Evolutionary conservation across 2,888 invertebrate species (phyloP), one percentile per base, ranked within the genome.

Genomic region (Aleiodes testaceus): DNA sequence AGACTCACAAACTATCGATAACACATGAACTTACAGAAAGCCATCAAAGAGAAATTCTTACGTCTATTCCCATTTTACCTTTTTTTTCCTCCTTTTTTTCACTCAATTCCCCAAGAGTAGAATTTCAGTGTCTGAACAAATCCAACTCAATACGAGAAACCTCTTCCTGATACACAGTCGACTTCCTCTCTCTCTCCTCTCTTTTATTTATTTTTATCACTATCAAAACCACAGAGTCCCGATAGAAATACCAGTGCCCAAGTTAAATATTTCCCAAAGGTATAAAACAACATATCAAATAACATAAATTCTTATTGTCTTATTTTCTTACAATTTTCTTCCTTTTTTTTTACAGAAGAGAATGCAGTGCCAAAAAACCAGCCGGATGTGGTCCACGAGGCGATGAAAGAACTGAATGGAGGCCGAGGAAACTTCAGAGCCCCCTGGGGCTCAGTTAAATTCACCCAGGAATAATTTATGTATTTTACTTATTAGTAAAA

Each of bases 351-450:
- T 53, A 11, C 50, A 68, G 68, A 14, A 11, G 18, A 75, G 77
- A 77, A 84, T 83, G 82, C 80, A 74, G 78, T 75, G 77, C 72
- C 71, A 78, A 75, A 75, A 78, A 77, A 77, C 75, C 74, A 75
- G 75, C 70, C 73, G 78, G 76, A 79, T 75, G 73, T 72, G 74
- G 73, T 74, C 72, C 76, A 78, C 81, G 80, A 83, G 82, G 81
- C 84, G 81, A 86, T 86, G 85, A 85, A 81, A 82, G 79, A 78
- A 74, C 82, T 83, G 83, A 83, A 86, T 86, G 86, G 86, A 86
- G 85, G 80, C 85, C 82, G 86, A 86, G 81, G 86, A 85, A 84
- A 80, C 81, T 79, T 82, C 85, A 80, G 86, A 85, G 86, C 86
- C 86, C 85, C 86, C 84, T 79, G 85, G 86, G 86, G 85, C 84